Evolutionary conservation across 2,797 vertebrate genomes (phyloP), one percentile per base, ranked within the genome.

Genomic region (Hydrolagus colliei): DNA sequence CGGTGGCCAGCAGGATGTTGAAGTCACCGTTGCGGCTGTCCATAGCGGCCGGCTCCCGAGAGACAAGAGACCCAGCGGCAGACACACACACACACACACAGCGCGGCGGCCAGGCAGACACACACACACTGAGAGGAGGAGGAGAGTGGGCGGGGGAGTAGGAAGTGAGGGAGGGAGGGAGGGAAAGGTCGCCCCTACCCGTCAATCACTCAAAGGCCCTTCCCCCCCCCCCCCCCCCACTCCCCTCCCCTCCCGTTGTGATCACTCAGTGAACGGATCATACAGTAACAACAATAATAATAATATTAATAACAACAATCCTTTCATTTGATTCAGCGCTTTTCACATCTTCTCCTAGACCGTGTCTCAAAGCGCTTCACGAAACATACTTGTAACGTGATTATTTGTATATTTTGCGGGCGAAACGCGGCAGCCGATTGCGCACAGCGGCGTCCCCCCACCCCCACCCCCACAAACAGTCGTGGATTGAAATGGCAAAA

Each of bases 1-100:
- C 97, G 18, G 97, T 98, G 82, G 96, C 97, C 85, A 99, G 86
- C 88, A 99, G 89, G 87, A 98, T 96, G 89, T 95, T 98, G 94
- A 98, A 98, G 89, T 96, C 95, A 79, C 89, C 74, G 90, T 94
- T 94, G 88, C 94, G 90, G 89, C 93, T 93, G 91, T 97, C 96
- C 97, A 98, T 99, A 92, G 94, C 95, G 87, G 87, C 87, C 95
- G 87, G 87, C 87, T 89, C 86, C 86, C 88, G 87, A 91, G 88
- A 91, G 87, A 88, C 90, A 89, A 89, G 90, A 91, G 91, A 91
- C 27, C 27, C 65, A 18, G 92, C 93, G 91, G 88, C 41, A 86
- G 77, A 52, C 90, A 88, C 89, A 89, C 89, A 63, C 14, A 89
- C 89, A 89, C 85, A 77, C 87, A 87, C 88, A 88, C 90, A 86